Evolutionary conservation across 2,888 invertebrate species (phyloP).

Genomic region (Hirtodrosophila duncani): DNA sequence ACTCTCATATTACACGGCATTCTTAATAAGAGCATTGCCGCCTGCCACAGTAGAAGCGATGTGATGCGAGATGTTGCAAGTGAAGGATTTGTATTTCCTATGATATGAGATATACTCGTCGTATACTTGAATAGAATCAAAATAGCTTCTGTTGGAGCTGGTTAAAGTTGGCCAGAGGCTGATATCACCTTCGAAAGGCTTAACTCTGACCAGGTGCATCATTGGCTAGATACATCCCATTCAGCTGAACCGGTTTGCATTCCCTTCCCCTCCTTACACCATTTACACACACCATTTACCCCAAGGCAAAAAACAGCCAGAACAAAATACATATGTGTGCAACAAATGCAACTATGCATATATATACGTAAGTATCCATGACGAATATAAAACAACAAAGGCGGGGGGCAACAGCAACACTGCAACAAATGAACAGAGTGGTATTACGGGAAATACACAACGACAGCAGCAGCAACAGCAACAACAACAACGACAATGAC

Average conservation of each 20-base stretch:
- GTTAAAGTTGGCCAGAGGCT: too few species aligned
- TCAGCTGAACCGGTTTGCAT: too few species aligned
- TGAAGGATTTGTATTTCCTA: neutral
- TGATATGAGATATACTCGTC: neutral
- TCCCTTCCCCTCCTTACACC: conserved; percentile 8
- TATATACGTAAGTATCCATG: conserved; percentile 50
- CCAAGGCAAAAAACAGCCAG: conserved; percentile 8
- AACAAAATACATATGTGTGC: conserved; percentile 29
- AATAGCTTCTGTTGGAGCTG: too few species aligned
- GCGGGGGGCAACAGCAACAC: neutral
- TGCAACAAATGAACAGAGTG: conserved; percentile 13
- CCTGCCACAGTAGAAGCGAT: too few species aligned
- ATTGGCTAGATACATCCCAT: too few species aligned
- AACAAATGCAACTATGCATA: conserved; percentile 57
- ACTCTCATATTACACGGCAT: conserved; percentile 22
- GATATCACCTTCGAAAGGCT: too few species aligned
- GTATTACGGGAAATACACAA: conserved; percentile 13
- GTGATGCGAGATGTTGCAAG: conserved; percentile 8
- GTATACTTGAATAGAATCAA: too few species aligned
- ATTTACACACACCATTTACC: conserved; percentile 45
- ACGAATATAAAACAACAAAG: conserved; percentile 17
- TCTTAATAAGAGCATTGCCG: too few species aligned
- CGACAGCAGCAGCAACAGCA: conserved; percentile 12
- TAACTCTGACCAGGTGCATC: too few species aligned
- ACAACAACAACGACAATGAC: conserved; percentile 63